Base-by-base conservation (phyloP, 2,888 invertebrate genomes). In the Spialia ferax region DNA sequence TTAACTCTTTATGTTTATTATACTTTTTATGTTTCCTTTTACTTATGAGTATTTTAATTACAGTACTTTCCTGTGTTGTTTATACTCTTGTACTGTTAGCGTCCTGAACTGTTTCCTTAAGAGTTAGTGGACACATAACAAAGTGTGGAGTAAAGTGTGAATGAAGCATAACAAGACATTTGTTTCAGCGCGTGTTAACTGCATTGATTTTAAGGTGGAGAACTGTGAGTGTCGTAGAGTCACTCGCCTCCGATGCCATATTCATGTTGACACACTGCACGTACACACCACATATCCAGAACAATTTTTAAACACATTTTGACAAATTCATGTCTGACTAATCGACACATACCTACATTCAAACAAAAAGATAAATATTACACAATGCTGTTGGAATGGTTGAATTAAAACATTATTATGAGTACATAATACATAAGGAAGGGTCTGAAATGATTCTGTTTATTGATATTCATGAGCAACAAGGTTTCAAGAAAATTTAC, bases 151-250 rank as follows among this genome's bases (percentile, higher is more conserved):
- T 69, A 69, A 55, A 61, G 86, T 89, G 84, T 83, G 80, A 82
- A 85, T 83, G 80, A 86, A 85, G 84, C 84, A 82, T 93, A 92
- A 93, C 87, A 77, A 82, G 83, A 87, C 88, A 86, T 93, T 92
- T 94, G 91, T 93, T 94, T 94, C 94, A 94, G 94, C 94, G 86
- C 94, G 94, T 91, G 93, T 94, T 88, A 94, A 94, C 94, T 93
- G 93, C 94, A 93, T 94, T 94, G 94, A 94, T 94, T 94, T 94
- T 93, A 94, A 94, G 91, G 94, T 94, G 93, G 94, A 94, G 89
- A 94, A 94, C 94, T 94, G 94, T 94, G 94, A 94, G 94, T 93
- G 93, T 89, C 85, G 88, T 91, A 91, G 92, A 82, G 88, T 86
- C 90, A 89, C 89, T 89, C 89, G 87, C 85, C 77, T 81, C 85